A percentile compares a stretch with the other conserved stretches of the same genome.
phyloP scores from a whole-genome alignment of 2,113 vertebrate genomes.

The Camelus bactrianus region DNA sequence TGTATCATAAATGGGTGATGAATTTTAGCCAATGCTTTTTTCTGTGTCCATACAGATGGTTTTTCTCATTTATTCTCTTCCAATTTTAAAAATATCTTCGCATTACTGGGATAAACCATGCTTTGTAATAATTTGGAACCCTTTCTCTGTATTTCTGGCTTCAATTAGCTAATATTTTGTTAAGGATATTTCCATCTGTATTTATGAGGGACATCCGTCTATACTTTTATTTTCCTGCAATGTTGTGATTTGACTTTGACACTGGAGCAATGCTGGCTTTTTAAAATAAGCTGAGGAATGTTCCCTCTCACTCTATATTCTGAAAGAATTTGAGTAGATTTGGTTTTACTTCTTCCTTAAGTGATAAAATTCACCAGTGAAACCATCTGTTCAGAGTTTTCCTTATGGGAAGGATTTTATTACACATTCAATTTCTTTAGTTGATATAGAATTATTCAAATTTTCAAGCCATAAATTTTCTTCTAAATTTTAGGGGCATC shows the following conservation, averaged over 20 bases:
- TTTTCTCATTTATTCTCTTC: neutral
- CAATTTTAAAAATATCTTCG: neutral
- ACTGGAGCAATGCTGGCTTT: neutral
- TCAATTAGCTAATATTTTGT: neutral
- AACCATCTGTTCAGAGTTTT: neutral
- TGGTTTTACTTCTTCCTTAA: neutral
- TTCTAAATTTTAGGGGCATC: neutral
- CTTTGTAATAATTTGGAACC: neutral
- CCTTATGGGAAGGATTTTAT: neutral
- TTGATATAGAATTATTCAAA: neutral
- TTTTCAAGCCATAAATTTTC: neutral
- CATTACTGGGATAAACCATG: neutral
- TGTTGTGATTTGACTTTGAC: neutral
- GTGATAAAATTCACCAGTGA: neutral
- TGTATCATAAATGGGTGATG: neutral
- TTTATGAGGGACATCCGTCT: neutral
- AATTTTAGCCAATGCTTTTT: neutral
- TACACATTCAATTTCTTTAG: neutral
- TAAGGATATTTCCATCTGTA: neutral
- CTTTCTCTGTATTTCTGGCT: neutral
- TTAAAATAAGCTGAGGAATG: neutral
- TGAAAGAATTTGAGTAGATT: slow-evolving; percentile 8
- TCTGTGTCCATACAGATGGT: neutral
- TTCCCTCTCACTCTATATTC: neutral
- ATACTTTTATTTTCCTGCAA: slow-evolving; percentile 10